Percentiles rank a stretch among this genome's conserved stretches.
These are phyloP conservation scores for Melinopterus prodromus DNA, from an alignment of 2,888 invertebrate species.

Conservation along the genomic window DNA sequence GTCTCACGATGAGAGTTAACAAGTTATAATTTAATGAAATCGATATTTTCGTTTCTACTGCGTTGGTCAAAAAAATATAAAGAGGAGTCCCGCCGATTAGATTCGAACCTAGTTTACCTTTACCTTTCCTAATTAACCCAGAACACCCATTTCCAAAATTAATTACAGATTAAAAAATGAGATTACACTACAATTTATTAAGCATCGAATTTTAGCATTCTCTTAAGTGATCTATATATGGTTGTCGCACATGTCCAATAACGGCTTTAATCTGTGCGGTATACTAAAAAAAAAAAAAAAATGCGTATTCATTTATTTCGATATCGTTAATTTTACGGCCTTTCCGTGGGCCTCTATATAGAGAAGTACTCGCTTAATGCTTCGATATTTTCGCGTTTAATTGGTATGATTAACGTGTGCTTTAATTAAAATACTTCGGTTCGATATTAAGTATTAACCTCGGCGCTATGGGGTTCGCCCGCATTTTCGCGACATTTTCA, in stretches of 20 bases:
- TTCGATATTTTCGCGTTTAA: conserved; percentile 16
- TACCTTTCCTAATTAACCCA: no score
- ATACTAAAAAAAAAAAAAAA: neutral
- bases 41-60: no score
- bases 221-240: conserved; percentile 24
- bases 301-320: neutral
- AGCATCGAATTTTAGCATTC: neutral
- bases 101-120: no score
- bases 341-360: neutral
- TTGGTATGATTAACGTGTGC: conserved; percentile 23
- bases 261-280: conserved; percentile 11
- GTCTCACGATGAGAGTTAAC: no score
- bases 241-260: conserved; percentile 17
- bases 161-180: neutral
- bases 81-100: no score
- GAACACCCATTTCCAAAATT: no score
- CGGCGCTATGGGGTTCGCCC: neutral
- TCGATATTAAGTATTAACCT: neutral
- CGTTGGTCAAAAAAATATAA: no score
- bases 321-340: conserved; percentile 18
- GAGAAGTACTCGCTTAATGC: neutral
- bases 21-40: no score
- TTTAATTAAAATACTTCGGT: conserved; percentile 19
- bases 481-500: neutral
- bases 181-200: conserved; percentile 10